Conservation (phyloP, 2,113 vertebrate species). For the Pao palembangensis region DNA sequence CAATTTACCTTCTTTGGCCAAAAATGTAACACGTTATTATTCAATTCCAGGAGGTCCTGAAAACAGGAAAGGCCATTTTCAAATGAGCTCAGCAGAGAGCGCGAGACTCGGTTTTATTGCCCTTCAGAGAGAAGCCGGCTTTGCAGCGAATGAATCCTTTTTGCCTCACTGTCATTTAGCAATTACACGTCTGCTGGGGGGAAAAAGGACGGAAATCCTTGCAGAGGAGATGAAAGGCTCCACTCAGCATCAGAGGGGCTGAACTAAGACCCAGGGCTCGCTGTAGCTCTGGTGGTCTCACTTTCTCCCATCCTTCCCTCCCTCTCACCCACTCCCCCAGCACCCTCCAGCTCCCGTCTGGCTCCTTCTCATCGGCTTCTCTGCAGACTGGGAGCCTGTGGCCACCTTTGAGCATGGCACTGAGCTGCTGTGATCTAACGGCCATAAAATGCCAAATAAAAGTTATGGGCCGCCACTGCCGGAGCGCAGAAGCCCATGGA, state of each 20-base stretch:
- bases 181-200: slow-evolving; percentile 53
- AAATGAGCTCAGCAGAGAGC: slow-evolving; percentile 26
- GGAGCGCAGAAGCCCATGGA: slow-evolving; percentile 64
- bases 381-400: slow-evolving; percentile 48
- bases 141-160: slow-evolving; percentile 61
- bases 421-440: slow-evolving; percentile 77
- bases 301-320: slow-evolving; percentile 40
- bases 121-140: slow-evolving; percentile 43
- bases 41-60: slow-evolving; percentile 6
- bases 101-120: slow-evolving; percentile 12
- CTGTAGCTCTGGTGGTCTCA: slow-evolving; percentile 50
- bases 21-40: slow-evolving; percentile 3
- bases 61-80: slow-evolving; percentile 29
- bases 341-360: neutral
- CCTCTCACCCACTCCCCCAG: slow-evolving; percentile 33
- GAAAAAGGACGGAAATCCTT: slow-evolving; percentile 64
- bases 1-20: no score
- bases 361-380: slow-evolving; percentile 27
- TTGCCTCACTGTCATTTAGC: slow-evolving; percentile 65
- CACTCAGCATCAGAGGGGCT: slow-evolving; percentile 38
- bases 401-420: slow-evolving; percentile 68
- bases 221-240: slow-evolving; percentile 62
- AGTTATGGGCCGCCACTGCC: slow-evolving; percentile 70
- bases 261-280: slow-evolving; percentile 45
- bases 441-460: slow-evolving; percentile 80